Evolutionary conservation across 2,113 vertebrate genomes (phyloP), one percentile per base, ranked within the genome.

Genomic region (Onychorhynchus coronatus): DNA sequence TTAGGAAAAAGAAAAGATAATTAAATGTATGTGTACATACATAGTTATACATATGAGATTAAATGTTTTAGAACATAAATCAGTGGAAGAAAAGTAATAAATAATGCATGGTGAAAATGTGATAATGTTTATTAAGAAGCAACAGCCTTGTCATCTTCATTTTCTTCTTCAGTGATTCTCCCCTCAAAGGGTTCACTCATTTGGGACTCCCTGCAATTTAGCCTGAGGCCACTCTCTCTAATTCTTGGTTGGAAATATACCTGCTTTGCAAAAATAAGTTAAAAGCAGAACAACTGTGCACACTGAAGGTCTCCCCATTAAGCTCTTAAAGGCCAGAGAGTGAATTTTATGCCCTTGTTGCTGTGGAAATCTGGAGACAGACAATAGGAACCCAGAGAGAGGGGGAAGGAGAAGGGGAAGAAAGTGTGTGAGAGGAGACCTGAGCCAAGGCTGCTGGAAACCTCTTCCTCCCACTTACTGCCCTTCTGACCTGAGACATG

Each of bases 51-150:
- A 94, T 97, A 97, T 97, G 97, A 97, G 95, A 98, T 97, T 97
- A 97, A 97, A 97, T 97, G 93, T 97, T 98, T 97, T 95, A 97
- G 94, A 97, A 97, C 96, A 98, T 98, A 97, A 98, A 98, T 98
- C 98, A 98, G 97, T 39, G 96, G 94, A 96, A 95, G 97, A 97
- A 97, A 97, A 97, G 97, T 95, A 96, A 98, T 98, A 98, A 98
- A 98, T 98, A 98, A 98, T 98, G 97, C 97, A 98, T 97, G 93
- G 92, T 96, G 97, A 97, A 98, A 98, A 98, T 97, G 97, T 92
- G 97, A 98, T 98, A 98, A 97, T 98, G 98, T 98, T 98, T 98
- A 98, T 98, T 98, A 98, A 98, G 98, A 98, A 97, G 98, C 98
- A 98, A 97, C 96, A 97, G 97, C 96, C 98, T 97, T 98, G 98